Evolutionary conservation across 2,888 invertebrate genomes (phyloP).

Genomic region (Athetis lepigone): DNA sequence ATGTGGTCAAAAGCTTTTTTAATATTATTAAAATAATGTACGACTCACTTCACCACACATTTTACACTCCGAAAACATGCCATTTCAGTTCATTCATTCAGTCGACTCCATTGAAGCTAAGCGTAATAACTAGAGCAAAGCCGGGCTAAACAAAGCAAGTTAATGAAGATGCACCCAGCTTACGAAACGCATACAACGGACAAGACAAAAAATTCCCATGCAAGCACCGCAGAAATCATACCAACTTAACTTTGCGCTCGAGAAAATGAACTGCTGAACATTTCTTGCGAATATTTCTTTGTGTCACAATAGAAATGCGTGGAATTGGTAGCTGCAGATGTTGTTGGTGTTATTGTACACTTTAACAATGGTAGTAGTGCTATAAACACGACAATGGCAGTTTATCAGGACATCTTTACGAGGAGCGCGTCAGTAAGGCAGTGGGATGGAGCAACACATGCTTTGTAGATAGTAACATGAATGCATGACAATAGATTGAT

Average conservation of each 20-base stretch:
- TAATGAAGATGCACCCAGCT: slow-evolving; percentile 36
- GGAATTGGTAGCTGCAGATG: slow-evolving; percentile 17
- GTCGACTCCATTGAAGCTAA: slow-evolving; percentile 10
- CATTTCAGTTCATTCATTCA: background rate
- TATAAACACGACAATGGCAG: slow-evolving; percentile 54
- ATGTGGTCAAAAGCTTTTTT: no score
- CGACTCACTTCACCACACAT: no score
- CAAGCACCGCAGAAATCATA: slow-evolving; percentile 18
- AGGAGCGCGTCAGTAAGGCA: slow-evolving; percentile 42
- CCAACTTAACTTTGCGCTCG: slow-evolving; percentile 27
- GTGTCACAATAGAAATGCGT: slow-evolving; percentile 9
- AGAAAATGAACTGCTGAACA: background rate
- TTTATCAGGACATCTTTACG: slow-evolving; percentile 61
- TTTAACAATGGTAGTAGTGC: slow-evolving; percentile 50
- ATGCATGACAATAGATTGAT: slow-evolving; percentile 23
- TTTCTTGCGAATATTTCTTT: background rate
- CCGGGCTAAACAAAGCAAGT: slow-evolving; percentile 27
- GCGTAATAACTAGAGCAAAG: slow-evolving; percentile 35
- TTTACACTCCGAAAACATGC: background rate
- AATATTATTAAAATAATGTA: no score
- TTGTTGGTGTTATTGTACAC: slow-evolving; percentile 32
- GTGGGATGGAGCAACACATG: slow-evolving; percentile 41
- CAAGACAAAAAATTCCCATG: slow-evolving; percentile 46
- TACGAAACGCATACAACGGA: slow-evolving; percentile 41
- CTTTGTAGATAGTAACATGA: slow-evolving; percentile 1